Evolutionary conservation across 2,888 invertebrate genomes (phyloP), one percentile per base, ranked within the genome.

Genomic region (Vandiemenella viatica): DNA sequence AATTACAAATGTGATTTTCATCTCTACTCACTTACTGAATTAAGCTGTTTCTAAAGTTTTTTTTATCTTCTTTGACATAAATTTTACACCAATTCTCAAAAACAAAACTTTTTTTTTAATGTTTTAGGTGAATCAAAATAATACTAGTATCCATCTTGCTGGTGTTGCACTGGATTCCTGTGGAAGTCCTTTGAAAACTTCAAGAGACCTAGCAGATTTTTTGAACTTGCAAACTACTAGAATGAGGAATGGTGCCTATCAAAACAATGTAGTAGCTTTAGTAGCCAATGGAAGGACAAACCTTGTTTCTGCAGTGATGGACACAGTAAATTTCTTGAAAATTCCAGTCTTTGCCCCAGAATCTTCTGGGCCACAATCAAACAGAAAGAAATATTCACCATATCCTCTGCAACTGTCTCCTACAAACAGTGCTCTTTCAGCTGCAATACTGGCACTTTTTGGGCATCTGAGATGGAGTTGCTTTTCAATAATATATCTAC

Each of bases 131-230:
- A 50, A 54, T 37, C 38, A 37, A 26, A 52, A 50, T 56, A 47
- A 53, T 57, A 47, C 49, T 56, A 55, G 54, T n/a, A 48, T 60
- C 6, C 53, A 56, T 10, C 50, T 61, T 5, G 60, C 58, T 6
- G 59, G 59, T 10, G 48, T 61, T 18, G 57, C 58, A 2, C 51
- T 61, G 45, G 61, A 61, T 46, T 62, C 51, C 42, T 67, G 53
- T 62, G 64, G 59, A 51, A 55, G 55, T 43, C 41, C 51, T 8
- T 48, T 51, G 23, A 52, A 53, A 32, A 50, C 55, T 5, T 46
- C 56, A 1, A 45, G 56, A 15, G 55, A 51, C 46, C 52, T 56
- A 21, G 50, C 56, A 10, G 49, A 54, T 32, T 45, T 56, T 21
- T 43, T 56, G 2, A 50, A 43, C 13, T 44, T 47, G 13, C 20